phyloP scores from a whole-genome alignment of 2,113 vertebrate genomes.

The Pandion haliaetus region DNA sequence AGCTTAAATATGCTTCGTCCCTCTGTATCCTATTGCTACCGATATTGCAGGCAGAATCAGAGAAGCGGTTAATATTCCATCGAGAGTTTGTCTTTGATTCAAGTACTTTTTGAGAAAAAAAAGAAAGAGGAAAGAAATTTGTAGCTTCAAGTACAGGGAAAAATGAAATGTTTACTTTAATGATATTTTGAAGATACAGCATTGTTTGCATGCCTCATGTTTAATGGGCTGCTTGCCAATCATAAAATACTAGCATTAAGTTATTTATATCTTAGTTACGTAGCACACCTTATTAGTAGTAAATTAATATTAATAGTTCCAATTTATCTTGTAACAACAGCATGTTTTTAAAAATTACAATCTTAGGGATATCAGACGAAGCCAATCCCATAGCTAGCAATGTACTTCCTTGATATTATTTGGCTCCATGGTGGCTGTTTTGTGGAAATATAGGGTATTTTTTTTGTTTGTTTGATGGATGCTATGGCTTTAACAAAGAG shows the following conservation, averaged over 20 bases:
- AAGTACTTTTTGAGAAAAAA: not conserved
- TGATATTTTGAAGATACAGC: slow-evolving; percentile 20
- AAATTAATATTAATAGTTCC: slow-evolving; percentile 35
- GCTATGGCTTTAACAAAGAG: slow-evolving; percentile 65
- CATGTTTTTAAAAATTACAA: not conserved
- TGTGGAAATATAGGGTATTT: not conserved
- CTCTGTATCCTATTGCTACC: not conserved
- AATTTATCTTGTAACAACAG: not conserved
- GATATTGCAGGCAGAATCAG: slow-evolving; percentile 42
- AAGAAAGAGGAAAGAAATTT: not conserved
- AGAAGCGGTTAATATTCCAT: slow-evolving; percentile 61
- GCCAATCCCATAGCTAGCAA: not conserved
- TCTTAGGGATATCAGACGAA: not conserved
- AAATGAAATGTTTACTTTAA: slow-evolving; percentile 27
- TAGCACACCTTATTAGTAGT: slow-evolving; percentile 16
- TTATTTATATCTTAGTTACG: slow-evolving; percentile 51
- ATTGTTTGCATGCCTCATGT: not conserved
- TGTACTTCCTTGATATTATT: not conserved
- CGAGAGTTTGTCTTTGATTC: slow-evolving; percentile 49
- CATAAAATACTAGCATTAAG: not conserved
- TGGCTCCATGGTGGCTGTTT: not conserved
- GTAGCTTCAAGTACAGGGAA: not conserved
- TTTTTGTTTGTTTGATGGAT: slow-evolving; percentile 52
- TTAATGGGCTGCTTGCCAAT: not conserved
- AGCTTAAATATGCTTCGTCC: slow-evolving; percentile 68